phyloP scores from a whole-genome alignment of 2,113 vertebrate species.

The Strix aluco region DNA sequence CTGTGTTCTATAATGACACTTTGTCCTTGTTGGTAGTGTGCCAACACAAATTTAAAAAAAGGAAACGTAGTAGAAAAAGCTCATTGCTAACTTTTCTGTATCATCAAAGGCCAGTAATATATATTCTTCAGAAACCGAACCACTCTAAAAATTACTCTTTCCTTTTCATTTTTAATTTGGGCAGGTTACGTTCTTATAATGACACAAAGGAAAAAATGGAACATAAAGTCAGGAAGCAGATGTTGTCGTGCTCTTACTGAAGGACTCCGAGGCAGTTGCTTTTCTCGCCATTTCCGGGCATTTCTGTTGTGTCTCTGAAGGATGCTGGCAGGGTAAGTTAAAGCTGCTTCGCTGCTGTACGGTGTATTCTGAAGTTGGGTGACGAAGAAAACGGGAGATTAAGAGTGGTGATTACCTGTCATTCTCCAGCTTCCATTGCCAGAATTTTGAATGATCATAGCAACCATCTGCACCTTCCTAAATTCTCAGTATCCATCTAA shows the following conservation, averaged over 20 bases:
- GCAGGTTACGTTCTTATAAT: not conserved
- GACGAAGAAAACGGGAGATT: not conserved
- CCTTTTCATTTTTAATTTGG: not conserved
- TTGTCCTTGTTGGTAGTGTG: not conserved
- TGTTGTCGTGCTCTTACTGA: not conserved
- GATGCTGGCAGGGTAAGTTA: not conserved
- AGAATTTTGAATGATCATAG: not conserved
- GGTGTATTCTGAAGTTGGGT: not conserved
- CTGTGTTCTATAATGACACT: not conserved
- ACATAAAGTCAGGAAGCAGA: not conserved
- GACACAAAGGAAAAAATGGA: not conserved
- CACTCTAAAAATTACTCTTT: not conserved
- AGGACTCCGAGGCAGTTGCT: not conserved
- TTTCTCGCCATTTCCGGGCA: not conserved
- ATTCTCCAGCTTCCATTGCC: not conserved
- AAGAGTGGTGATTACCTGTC: not conserved
- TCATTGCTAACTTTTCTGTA: not conserved
- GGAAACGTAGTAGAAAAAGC: fast-evolving
- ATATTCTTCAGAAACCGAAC: not conserved
- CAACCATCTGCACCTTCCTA: not conserved
- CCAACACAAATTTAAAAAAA: not conserved
- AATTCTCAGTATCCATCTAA: not conserved
- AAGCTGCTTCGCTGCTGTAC: not conserved
- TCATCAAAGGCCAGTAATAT: no score
- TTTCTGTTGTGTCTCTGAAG: not conserved